Conservation (phyloP, 1,140 invertebrate genomes). For the Xylocopa sonorina region DNA sequence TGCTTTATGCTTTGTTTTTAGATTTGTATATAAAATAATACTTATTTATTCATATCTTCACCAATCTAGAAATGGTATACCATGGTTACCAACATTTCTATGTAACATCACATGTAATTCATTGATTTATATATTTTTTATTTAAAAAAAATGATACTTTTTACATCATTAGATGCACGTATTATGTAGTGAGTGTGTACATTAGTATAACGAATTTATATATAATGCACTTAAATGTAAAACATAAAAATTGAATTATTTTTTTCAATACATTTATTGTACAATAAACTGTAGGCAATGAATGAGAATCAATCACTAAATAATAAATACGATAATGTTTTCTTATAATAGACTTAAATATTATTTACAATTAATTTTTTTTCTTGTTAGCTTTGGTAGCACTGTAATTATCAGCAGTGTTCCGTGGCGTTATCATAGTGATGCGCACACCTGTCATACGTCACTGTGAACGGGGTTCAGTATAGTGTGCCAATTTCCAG, state of each 20-base stretch:
- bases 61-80: neutral
- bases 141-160: neutral
- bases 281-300: neutral
- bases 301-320: neutral
- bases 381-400: constrained; percentile 29
- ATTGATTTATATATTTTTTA: neutral
- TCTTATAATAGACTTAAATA: neutral
- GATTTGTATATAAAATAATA: neutral
- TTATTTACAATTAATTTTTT: neutral
- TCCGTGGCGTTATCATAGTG: constrained; percentile 36
- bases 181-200: neutral
- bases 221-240: neutral
- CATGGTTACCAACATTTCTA: neutral
- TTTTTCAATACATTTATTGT: constrained; percentile 6
- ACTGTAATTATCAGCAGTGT: constrained; percentile 14
- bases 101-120: neutral
- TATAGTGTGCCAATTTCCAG: constrained; percentile 28
- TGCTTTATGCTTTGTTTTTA: neutral
- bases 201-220: too few species aligned
- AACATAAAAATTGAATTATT: neutral
- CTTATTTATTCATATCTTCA: neutral
- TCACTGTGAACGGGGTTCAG: constrained; percentile 14
- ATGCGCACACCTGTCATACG: constrained; percentile 15
- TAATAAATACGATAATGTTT: neutral
- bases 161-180: neutral